Conservation (phyloP, 1,140 invertebrate species). For the Drosophila kurseongensis region DNA sequence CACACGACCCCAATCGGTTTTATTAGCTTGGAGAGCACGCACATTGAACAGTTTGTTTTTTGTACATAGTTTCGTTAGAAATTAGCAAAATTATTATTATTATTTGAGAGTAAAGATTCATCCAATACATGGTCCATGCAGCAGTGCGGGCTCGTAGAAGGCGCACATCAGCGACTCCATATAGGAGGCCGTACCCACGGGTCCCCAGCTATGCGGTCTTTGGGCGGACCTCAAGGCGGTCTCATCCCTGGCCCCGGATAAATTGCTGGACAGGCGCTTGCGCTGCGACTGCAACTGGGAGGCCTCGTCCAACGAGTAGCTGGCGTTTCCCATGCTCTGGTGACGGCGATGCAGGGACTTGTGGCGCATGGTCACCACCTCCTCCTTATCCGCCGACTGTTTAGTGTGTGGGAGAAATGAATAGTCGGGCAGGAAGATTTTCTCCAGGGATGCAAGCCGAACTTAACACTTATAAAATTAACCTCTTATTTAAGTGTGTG, state of each 20-base stretch:
- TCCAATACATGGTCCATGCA: slow-evolving; percentile 84
- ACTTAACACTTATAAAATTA: neutral
- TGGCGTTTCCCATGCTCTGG: slow-evolving; percentile 76
- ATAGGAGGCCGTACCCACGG: slow-evolving; percentile 79
- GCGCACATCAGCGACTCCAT: slow-evolving; percentile 81
- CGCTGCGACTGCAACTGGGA: slow-evolving; percentile 16
- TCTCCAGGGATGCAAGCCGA: slow-evolving; percentile 1
- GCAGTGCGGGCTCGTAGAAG: slow-evolving; percentile 75
- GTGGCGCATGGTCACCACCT: slow-evolving; percentile 71
- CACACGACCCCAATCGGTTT: slow-evolving; percentile 63
- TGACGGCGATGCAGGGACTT: slow-evolving; percentile 78
- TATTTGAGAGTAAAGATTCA: slow-evolving; percentile 57
- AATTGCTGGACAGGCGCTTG: slow-evolving; percentile 61
- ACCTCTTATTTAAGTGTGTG: neutral
- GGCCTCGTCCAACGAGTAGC: slow-evolving; percentile 68
- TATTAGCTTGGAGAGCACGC: slow-evolving; percentile 54
- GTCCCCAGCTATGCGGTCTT: slow-evolving; percentile 83
- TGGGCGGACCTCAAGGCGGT: slow-evolving; percentile 37
- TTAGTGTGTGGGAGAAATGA: slow-evolving; percentile 2
- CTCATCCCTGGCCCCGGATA: slow-evolving; percentile 62
- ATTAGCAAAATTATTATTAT: slow-evolving; percentile 16
- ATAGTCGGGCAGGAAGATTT: neutral
- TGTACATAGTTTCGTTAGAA: slow-evolving; percentile 59
- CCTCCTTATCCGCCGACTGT: slow-evolving; percentile 62
- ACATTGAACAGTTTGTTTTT: slow-evolving; percentile 57